A percentile compares a stretch with the other conserved stretches of the same genome.
phyloP scores from a whole-genome alignment of 2,888 invertebrate species.

The Blera fallax region DNA sequence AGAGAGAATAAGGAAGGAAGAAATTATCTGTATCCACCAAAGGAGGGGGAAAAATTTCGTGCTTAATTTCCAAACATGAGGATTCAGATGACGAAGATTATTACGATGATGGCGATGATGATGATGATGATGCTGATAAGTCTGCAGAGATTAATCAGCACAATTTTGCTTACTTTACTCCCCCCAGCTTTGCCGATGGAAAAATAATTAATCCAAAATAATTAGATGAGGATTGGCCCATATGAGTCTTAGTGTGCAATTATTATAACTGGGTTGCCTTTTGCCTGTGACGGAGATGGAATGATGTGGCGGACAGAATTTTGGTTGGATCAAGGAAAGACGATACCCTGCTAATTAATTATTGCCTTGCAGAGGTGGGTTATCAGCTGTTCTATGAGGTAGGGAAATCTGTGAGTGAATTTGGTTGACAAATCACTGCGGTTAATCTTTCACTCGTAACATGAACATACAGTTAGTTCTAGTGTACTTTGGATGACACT shows the following conservation, averaged over 20 bases:
- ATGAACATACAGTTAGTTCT: background rate
- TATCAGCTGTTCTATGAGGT: background rate
- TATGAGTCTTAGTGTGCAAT: slow-evolving; percentile 27
- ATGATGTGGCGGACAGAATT: background rate
- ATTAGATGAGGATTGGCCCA: slow-evolving; percentile 31
- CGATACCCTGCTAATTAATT: slow-evolving; percentile 1
- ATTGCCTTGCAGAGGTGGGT: background rate
- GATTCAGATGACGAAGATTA: slow-evolving; percentile 8
- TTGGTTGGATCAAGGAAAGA: background rate
- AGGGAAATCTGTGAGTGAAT: background rate
- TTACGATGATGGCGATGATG: slow-evolving; percentile 20
- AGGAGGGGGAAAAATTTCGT: background rate
- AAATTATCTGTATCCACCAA: background rate
- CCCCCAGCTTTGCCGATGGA: background rate
- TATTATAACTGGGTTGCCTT: background rate
- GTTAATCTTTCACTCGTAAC: background rate
- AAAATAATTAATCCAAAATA: slow-evolving; percentile 48
- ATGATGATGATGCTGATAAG: slow-evolving; percentile 26
- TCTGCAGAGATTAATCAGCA: slow-evolving; percentile 53
- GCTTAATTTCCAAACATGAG: slow-evolving; percentile 15
- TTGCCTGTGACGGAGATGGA: background rate
- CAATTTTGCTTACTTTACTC: background rate
- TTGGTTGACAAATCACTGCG: background rate
- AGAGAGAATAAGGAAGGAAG: background rate
- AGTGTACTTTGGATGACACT: background rate